Conservation (phyloP, 2,797 vertebrate species). For the Amniataba percoides region DNA sequence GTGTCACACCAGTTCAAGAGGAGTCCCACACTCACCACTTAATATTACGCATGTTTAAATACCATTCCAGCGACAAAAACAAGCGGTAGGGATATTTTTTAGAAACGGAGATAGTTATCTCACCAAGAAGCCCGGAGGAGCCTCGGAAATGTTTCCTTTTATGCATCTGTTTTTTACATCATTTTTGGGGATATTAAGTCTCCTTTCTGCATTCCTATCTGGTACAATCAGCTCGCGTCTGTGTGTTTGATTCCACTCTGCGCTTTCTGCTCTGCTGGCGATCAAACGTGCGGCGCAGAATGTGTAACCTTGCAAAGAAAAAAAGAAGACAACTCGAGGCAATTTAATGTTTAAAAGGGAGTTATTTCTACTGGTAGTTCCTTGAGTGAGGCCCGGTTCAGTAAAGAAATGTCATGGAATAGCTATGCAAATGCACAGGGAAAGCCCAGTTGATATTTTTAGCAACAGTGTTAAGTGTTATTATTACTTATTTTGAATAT, state of each 20-base stretch:
- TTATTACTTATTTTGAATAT: neutral
- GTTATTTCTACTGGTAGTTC: conserved; percentile 32
- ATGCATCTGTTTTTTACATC: conserved; percentile 5
- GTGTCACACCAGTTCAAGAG: conserved; percentile 9
- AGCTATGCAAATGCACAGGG: neutral
- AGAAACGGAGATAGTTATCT: neutral
- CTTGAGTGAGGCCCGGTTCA: conserved; percentile 25
- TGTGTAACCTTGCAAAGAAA: conserved; percentile 54
- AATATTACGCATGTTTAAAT: conserved; percentile 22
- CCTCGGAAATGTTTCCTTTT: conserved; percentile 12
- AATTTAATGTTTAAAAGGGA: conserved; percentile 42
- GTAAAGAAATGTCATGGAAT: neutral
- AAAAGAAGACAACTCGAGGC: conserved; percentile 41
- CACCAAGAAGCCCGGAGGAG: conserved; percentile 20
- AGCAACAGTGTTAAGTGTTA: neutral
- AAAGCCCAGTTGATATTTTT: neutral
- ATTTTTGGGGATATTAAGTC: conserved; percentile 3
- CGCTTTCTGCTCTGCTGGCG: conserved; percentile 14
- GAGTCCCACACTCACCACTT: neutral
- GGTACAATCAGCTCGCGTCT: conserved; percentile 36
- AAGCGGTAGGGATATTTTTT: too few relatives aligned
- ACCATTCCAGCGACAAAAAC: conserved; percentile 2
- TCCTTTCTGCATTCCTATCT: conserved; percentile 39
- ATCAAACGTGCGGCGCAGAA: conserved; percentile 55
- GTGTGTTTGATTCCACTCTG: conserved; percentile 50